Percentiles rank a stretch among this genome's conserved stretches.
These are phyloP conservation scores for Hiodon alosoides DNA, from an alignment of 2,113 vertebrate genomes.

Conservation along the genomic window DNA sequence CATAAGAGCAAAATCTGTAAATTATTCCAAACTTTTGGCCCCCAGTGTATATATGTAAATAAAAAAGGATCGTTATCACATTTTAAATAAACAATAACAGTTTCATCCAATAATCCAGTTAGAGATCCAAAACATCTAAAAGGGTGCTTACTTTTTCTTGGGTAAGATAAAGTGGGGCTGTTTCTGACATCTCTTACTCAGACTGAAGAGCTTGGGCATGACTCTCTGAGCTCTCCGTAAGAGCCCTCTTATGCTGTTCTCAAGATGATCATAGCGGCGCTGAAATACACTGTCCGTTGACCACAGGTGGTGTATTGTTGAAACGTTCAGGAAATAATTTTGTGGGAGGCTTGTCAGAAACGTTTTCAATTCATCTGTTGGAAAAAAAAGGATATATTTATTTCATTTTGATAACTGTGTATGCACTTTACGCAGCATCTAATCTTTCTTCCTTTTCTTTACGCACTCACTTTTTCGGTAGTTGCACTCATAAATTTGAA, in stretches of 20 bases:
- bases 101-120: background rate
- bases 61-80: slow-evolving; percentile 11
- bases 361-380: slow-evolving; percentile 87
- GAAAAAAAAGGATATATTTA: slow-evolving; percentile 18
- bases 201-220: slow-evolving; percentile 90
- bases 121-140: slow-evolving; percentile 16
- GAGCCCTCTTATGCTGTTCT: slow-evolving; percentile 80
- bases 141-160: slow-evolving; percentile 72
- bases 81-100: slow-evolving; percentile 21
- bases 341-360: slow-evolving; percentile 86
- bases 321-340: slow-evolving; percentile 87
- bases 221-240: slow-evolving; percentile 83
- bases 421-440: slow-evolving; percentile 24
- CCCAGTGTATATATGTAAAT: slow-evolving; percentile 23
- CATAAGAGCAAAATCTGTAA: slow-evolving; percentile 25
- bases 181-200: slow-evolving; percentile 90
- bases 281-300: slow-evolving; percentile 86
- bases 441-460: slow-evolving; percentile 43
- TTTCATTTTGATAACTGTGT: slow-evolving; percentile 24
- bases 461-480: slow-evolving; percentile 58
- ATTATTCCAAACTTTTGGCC: too few relatives aligned
- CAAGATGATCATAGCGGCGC: slow-evolving; percentile 84
- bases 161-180: slow-evolving; percentile 86
- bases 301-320: slow-evolving; percentile 87
- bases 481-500: slow-evolving; percentile 51